Evolutionary conservation across 1,140 invertebrate species (phyloP), one percentile per base, ranked within the genome.

Genomic region (Galleria mellonella): DNA sequence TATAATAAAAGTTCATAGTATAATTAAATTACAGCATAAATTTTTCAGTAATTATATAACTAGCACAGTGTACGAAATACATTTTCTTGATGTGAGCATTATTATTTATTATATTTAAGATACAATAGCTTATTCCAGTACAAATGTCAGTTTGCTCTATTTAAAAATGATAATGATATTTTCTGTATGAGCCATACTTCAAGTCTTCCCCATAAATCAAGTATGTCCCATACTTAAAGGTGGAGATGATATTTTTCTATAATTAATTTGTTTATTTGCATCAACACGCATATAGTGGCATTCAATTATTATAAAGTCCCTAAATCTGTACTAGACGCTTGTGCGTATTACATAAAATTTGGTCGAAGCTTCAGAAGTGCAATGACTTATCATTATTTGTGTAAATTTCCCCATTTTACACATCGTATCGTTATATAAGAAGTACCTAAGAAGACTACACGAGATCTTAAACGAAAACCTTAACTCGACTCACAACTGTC

Each of bases 381-480:
- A 69, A 53, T 54, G 61, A 71, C 67, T 66, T 78, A 77, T 38
- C 47, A 60, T 35, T 50, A 60, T n/a, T 28, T 76, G 76, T 84
- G 81, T 84, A 83, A 84, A 84, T 69, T 83, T 84, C 81, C 81
- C 81, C 81, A 41, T 45, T 70, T 83, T 83, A 84, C 81, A 84
- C 74, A 78, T 58, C 40, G 28, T 45, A 49, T 58, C 17, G 6
- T 6, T 23, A 61, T 12, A 55, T 61, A 66, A 56, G 53, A 57
- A 52, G 50, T 43, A 51, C 47, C 31, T 60, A 53, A 43, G 47
- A 41, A 63, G 30, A 60, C 14, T 78, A 72, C 49, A 55, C 32
- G 27, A 51, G 40, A 60, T 60, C 9, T 53, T 40, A 66, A 62
- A 48, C 27, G 37, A 39, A 56, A 63, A 43, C 55, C 67, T 68